A percentile compares a stretch with the other conserved stretches of the same genome.
phyloP scores from a whole-genome alignment of 2,113 vertebrate genomes.

The Petaurus breviceps region DNA sequence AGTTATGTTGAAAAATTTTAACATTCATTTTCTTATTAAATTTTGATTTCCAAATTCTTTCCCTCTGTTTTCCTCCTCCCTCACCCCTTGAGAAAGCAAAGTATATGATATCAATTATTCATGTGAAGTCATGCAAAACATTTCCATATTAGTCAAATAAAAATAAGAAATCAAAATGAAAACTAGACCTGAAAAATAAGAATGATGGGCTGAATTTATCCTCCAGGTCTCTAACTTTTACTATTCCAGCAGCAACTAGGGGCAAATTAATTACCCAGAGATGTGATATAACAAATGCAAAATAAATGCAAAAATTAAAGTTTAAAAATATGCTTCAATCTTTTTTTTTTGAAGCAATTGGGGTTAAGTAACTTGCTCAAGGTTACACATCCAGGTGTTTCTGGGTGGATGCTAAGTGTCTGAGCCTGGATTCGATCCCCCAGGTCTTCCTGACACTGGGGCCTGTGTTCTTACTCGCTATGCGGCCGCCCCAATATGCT shows the following conservation, averaged over 20 bases:
- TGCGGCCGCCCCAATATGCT: no score
- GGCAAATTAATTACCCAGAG: not conserved
- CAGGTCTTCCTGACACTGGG: no score
- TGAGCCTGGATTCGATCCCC: no score
- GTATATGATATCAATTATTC: not conserved
- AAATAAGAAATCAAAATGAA: not conserved
- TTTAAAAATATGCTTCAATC: not conserved
- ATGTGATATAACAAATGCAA: not conserved
- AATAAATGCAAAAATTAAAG: no score
- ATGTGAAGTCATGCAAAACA: not conserved
- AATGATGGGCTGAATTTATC: not conserved
- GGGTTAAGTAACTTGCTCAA: no score
- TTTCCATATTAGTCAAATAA: not conserved
- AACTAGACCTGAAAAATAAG: not conserved
- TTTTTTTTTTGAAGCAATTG: no score
- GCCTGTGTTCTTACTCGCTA: no score
- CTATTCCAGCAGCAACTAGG: not conserved
- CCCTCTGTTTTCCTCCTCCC: not conserved
- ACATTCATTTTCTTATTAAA: not conserved
- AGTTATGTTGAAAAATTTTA: not conserved
- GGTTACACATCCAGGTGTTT: no score
- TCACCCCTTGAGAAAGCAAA: not conserved
- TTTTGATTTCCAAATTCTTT: not conserved
- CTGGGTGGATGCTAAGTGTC: no score
- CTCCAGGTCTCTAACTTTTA: not conserved